Percentiles rank a stretch among this genome's conserved stretches.
Conservation (phyloP, 2,113 vertebrate species). For the Holacanthus passer region DNA sequence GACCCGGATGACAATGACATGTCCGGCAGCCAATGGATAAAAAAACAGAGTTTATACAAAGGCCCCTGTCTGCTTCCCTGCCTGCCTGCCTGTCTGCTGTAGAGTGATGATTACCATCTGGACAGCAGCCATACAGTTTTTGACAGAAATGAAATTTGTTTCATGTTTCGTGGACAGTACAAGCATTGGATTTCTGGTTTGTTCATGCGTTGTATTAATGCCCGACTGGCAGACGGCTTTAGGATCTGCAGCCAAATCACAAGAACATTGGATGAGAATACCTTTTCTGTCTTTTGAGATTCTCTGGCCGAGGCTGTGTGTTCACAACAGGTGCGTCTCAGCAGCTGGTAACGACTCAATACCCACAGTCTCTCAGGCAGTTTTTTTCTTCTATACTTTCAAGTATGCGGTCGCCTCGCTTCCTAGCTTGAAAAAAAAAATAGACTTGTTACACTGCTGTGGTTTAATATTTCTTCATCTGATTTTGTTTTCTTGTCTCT, state of each 20-base stretch:
- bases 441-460: constrained; percentile 15
- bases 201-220: constrained; percentile 30
- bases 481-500: constrained; percentile 24
- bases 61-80: constrained; percentile 7
- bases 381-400: constrained; percentile 9
- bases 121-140: constrained; percentile 42
- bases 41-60: constrained; percentile 17
- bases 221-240: constrained; percentile 42
- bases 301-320: constrained; percentile 21
- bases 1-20: constrained; percentile 22
- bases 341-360: constrained; percentile 51
- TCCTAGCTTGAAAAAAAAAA: background rate
- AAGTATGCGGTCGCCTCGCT: background rate
- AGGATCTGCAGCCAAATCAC: constrained; percentile 57
- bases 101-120: constrained; percentile 51
- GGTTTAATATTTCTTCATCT: constrained; percentile 34
- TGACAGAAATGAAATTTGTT: constrained; percentile 54
- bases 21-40: constrained; percentile 26
- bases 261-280: constrained; percentile 51
- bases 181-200: constrained; percentile 35
- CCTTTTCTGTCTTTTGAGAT: constrained; percentile 44
- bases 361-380: constrained; percentile 29
- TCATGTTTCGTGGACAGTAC: constrained; percentile 24
- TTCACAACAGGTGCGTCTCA: constrained; percentile 53
- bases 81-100: constrained; percentile 9